phyloP scores from a whole-genome alignment of 2,113 vertebrate species.

The Agapornis roseicollis region DNA sequence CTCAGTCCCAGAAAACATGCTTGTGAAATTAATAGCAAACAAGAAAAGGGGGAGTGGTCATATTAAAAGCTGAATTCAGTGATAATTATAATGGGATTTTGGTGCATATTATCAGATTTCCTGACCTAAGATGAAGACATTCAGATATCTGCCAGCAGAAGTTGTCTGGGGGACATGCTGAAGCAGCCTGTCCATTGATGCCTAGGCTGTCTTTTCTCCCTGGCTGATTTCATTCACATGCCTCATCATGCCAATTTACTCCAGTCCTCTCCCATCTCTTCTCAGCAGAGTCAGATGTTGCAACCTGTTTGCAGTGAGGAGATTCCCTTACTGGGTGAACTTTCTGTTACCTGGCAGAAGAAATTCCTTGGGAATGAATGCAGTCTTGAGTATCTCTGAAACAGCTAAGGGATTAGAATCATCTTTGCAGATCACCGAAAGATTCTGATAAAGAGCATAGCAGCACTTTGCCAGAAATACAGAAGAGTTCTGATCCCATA shows the following conservation, averaged over 20 bases:
- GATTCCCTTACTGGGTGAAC: constrained; percentile 28
- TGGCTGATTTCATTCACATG: constrained; percentile 17
- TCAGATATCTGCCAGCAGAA: neutral
- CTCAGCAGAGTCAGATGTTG: neutral
- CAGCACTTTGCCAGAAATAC: neutral
- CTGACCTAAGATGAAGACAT: neutral
- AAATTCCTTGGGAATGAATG: constrained; percentile 4
- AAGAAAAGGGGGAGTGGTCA: neutral
- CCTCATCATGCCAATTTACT: constrained; percentile 18
- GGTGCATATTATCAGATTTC: neutral
- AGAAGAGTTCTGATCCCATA: neutral
- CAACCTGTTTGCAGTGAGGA: neutral
- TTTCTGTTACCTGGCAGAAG: constrained; percentile 36
- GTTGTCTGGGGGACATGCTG: neutral
- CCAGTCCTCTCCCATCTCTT: neutral
- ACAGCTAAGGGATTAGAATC: constrained; percentile 7
- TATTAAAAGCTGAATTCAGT: neutral
- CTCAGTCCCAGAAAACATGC: neutral
- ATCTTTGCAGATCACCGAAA: constrained; percentile 3
- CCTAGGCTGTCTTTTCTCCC: neutral
- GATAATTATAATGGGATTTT: neutral
- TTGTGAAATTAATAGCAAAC: neutral
- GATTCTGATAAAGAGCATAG: constrained; percentile 14
- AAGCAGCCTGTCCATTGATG: constrained; percentile 24
- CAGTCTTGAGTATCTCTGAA: neutral